Base-by-base conservation (phyloP, 2,888 invertebrate genomes). In the Amphipoea oculea region DNA sequence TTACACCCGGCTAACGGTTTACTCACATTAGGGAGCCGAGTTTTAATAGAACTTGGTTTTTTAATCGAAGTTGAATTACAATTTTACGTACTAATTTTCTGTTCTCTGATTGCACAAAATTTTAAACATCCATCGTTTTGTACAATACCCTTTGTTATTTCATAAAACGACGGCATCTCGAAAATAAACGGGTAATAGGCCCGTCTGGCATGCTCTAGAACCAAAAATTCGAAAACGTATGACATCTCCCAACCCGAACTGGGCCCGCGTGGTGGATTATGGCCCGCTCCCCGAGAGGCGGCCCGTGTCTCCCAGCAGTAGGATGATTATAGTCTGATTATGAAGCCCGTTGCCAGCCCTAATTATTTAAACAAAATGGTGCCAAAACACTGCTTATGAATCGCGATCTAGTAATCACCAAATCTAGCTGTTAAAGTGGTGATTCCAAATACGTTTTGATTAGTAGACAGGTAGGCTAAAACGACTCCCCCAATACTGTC, bases 31-130 rank as follows among this genome's bases (percentile, higher is more conserved):
- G 23, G 48, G 2, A 40, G n/a, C 17, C 14, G 69, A 3, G n/a
- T 83, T 81, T 83, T 65, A 69, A 36, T 73, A 57, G 12, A 67
- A 11, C 4, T 14, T 2, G 17, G 9, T 67, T 73, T 65, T 14
- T 4, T 23, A 68, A 79, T 62, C 4, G 6, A 62, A 36, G 9
- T 54, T 2, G 12, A 36, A 54, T 23, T 54, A 23, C 45, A 20
- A 36, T 48, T 29, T 29, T 45, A 67, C 14, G 23, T 45, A 29
- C n/a, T 11, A 2, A n/a, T 23, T 40, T 71, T 72, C 11, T 5
- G 11, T 40, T 40, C 5, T 54, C 54, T 54, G 54, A 51, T 20
- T 51, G 20, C 51, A 51, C 51, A 20, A 5, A 51, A 51, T 51
- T 17, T 51, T 51, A 20, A 51, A 51, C 17, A 17, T 9, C 45